Evolutionary conservation across 2,888 invertebrate genomes (phyloP).

Genomic region (Euphydryas editha): DNA sequence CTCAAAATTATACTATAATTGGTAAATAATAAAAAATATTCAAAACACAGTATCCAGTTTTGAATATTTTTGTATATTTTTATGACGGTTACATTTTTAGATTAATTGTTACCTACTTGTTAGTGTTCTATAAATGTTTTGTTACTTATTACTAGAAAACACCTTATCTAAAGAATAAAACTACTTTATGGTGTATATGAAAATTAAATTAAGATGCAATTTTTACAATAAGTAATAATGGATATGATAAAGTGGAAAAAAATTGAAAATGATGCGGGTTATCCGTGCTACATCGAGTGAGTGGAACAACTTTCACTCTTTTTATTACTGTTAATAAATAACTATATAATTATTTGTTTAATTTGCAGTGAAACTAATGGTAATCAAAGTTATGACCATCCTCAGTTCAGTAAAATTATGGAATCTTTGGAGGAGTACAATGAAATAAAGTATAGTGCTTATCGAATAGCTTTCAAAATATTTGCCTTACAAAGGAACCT

Average conservation of each 20-base stretch:
- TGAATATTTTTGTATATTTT: slow-evolving; percentile 52
- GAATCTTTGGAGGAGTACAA: slow-evolving; percentile 85
- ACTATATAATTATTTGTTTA: not conserved
- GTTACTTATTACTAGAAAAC: not conserved
- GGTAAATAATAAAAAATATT: slow-evolving; percentile 13
- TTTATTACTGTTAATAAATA: slow-evolving; percentile 17
- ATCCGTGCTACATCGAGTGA: slow-evolving; percentile 84
- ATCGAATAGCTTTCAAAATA: slow-evolving; percentile 89
- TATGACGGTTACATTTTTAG: slow-evolving; percentile 54
- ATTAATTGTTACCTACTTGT: not conserved
- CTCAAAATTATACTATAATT: slow-evolving; percentile 5
- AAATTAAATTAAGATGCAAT: slow-evolving; percentile 24
- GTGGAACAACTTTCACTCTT: slow-evolving; percentile 61
- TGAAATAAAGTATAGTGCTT: slow-evolving; percentile 89
- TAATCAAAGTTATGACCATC: slow-evolving; percentile 84
- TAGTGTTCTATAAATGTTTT: slow-evolving; percentile 13
- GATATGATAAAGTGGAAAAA: slow-evolving; percentile 77
- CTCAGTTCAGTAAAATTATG: slow-evolving; percentile 83
- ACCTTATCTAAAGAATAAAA: not conserved
- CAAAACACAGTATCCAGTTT: slow-evolving; percentile 38
- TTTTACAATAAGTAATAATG: slow-evolving; percentile 52
- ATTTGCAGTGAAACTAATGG: slow-evolving; percentile 74
- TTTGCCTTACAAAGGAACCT: slow-evolving; percentile 76
- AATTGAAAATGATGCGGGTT: slow-evolving; percentile 84
- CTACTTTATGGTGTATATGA: not conserved